phyloP scores from a whole-genome alignment of 1,140 invertebrate species.

The Zaprionus kolodkinae region DNA sequence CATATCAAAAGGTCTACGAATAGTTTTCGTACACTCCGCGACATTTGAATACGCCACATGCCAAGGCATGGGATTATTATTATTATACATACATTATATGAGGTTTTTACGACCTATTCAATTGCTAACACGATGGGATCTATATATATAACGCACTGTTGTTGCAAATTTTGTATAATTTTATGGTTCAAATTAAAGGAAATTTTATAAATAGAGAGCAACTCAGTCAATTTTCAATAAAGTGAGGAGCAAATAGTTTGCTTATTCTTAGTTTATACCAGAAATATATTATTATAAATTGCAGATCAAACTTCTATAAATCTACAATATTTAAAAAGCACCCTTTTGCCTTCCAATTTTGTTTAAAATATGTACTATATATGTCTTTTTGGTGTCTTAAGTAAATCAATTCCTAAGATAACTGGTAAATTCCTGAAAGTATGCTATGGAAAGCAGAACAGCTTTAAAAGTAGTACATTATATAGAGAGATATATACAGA shows the following conservation, averaged over 20 bases:
- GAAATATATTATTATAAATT: no score
- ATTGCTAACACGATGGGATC: background rate
- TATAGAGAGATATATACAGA: background rate
- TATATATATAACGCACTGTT: background rate
- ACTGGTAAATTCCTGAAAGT: background rate
- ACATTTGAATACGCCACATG: background rate
- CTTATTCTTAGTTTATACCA: no score
- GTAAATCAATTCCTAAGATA: background rate
- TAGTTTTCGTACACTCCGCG: slow-evolving; percentile 4
- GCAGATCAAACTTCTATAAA: background rate
- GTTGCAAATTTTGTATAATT: background rate
- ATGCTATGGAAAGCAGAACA: background rate
- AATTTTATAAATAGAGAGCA: no score
- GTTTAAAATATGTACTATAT: background rate
- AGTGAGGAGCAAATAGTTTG: no score
- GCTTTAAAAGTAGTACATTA: background rate
- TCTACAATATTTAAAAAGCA: background rate
- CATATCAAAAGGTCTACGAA: background rate
- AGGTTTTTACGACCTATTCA: background rate
- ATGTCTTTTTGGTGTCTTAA: background rate
- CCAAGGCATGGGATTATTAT: background rate
- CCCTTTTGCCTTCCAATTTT: background rate
- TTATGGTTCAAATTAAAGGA: background rate
- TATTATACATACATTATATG: background rate
- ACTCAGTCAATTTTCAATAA: no score